Evolutionary conservation across 2,888 invertebrate species (phyloP).

Genomic region (Minunthozetes semirufus): DNA sequence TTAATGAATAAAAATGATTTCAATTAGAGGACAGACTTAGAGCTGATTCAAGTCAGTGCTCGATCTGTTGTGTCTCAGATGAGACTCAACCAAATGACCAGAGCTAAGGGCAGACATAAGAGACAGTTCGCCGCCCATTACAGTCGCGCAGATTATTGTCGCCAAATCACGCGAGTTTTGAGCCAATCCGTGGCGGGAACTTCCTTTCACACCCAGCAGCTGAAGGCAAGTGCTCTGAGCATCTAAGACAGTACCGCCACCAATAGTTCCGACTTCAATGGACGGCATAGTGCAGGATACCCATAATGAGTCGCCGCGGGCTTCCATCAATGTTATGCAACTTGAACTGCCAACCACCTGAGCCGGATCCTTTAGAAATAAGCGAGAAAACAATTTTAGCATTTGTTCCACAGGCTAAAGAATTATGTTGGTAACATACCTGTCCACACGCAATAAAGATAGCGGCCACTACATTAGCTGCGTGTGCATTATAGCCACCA

Average conservation of each 20-base stretch:
- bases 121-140: constrained; percentile 94
- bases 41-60: no score
- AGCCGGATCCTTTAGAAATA: constrained; percentile 76
- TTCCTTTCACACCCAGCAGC: constrained; percentile 54
- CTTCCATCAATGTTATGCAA: constrained; percentile 91
- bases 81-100: constrained; percentile 90
- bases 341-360: constrained; percentile 93
- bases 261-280: constrained; percentile 90
- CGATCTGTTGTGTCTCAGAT: constrained; percentile 76
- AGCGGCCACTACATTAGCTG: constrained; percentile 97
- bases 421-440: constrained; percentile 50
- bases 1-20: no score
- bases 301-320: constrained; percentile 62
- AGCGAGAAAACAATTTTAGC: no score
- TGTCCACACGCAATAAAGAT: constrained; percentile 96
- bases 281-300: constrained; percentile 97
- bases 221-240: constrained; percentile 80
- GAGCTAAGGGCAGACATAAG: constrained; percentile 92
- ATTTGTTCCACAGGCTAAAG: constrained; percentile 20
- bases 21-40: no score
- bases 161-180: constrained; percentile 82
- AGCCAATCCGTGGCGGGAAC: constrained; percentile 66
- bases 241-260: constrained; percentile 86
- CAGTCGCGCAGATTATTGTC: constrained; percentile 83
- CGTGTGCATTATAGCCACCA: constrained; percentile 93